phyloP scores from a whole-genome alignment of 2,888 invertebrate genomes.

The Lithophane socia region DNA sequence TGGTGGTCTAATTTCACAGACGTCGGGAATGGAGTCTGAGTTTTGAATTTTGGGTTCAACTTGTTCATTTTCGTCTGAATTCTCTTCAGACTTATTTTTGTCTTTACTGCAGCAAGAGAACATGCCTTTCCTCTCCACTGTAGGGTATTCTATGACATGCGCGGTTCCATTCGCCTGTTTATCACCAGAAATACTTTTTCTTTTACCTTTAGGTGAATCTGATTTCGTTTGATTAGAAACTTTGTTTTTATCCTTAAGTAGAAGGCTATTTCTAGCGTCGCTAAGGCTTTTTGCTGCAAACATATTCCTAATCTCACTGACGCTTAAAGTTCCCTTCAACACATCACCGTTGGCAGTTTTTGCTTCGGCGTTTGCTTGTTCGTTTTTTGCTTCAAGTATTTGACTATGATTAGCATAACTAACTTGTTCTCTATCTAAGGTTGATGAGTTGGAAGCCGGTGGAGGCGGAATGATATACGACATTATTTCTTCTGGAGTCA shows the following conservation, averaged over 20 bases:
- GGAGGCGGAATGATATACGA: constrained; percentile 95
- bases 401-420: constrained; percentile 85
- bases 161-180: constrained; percentile 85
- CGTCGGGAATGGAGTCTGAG: constrained; percentile 86
- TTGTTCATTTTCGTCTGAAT: constrained; percentile 84
- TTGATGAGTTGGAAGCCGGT: constrained; percentile 90
- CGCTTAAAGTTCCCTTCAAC: constrained; percentile 90
- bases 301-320: constrained; percentile 89
- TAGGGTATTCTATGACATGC: constrained; percentile 93
- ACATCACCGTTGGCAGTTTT: constrained; percentile 86
- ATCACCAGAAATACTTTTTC: constrained; percentile 83
- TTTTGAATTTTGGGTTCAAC: constrained; percentile 81
- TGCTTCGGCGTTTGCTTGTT: constrained; percentile 71
- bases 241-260: constrained; percentile 87
- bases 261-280: constrained; percentile 88
- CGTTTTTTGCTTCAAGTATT: constrained; percentile 78
- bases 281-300: constrained; percentile 88
- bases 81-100: constrained; percentile 89
- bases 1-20: constrained; percentile 91
- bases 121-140: constrained; percentile 93
- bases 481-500: constrained; percentile 95
- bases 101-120: constrained; percentile 93
- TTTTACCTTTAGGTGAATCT: constrained; percentile 86
- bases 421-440: constrained; percentile 84
- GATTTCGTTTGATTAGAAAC: constrained; percentile 77